Base-by-base conservation (phyloP, 2,113 vertebrate species). In the Sphaerodactylus townsendi region DNA sequence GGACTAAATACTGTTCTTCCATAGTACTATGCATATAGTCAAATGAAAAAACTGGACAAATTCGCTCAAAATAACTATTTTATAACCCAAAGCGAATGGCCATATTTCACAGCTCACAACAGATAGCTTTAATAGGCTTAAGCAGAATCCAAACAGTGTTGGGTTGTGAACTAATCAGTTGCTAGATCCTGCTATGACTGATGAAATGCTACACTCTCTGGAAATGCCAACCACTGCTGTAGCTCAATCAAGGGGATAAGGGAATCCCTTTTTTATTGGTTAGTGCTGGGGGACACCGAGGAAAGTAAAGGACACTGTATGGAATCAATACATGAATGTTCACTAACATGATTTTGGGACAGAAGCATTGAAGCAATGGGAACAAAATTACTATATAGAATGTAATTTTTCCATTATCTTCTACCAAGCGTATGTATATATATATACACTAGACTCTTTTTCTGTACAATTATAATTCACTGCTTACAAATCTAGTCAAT, bases 381-480 rank as follows among this genome's bases (percentile, higher is more conserved):
- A 5, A 65, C 30, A 17, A 70, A 30, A 79, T 4, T 50, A 10
- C 64, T 59, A n/a, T 2, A 59, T 30, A 25, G 88, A 2, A 82
- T 77, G 41, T 11, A n/a, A 81, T 59, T 46, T 85, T 69, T 64
- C 53, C 53, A 21, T 56, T 23, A 56, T 56, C 53, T 56, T 56
- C 23, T 56, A 56, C 50, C 44, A 44, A 44, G 44, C 9, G 44
- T 44, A 44, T 44, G 44, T 44, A 44, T 44, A 9, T 44, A 4
- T 44, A 44, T 44, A 44, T 44, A 21, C 6, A 4, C 53, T 23
- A 56, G 21, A 56, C 15, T 39, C 79, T 81, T 91, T 44, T 81
- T 69, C 91, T 90, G 79, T 50, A 73, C 70, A 76, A 56, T 87
- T 87, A 64, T 85, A 78, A 91, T 82, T 82, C 82, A 93, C 81